These are phyloP conservation scores for Beaufortia kweichowensis DNA, from an alignment of 2,113 vertebrate species.

Conservation along the genomic window DNA sequence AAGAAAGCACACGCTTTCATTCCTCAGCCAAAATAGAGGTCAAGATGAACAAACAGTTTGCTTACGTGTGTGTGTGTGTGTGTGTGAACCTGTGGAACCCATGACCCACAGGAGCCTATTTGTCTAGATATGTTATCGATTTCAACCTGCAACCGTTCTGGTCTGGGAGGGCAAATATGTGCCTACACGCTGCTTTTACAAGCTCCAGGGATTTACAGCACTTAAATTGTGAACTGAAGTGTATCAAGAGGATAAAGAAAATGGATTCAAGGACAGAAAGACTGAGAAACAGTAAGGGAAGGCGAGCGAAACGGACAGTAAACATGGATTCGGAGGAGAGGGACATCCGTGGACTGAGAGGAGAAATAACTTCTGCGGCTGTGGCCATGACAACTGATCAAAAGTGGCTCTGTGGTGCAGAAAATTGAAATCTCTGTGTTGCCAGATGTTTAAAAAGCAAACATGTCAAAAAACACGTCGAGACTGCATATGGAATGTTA, in stretches of 20 bases:
- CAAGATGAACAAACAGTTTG: neutral
- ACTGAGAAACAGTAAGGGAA: neutral
- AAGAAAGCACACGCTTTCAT: neutral
- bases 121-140: slow-evolving; percentile 53
- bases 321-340: neutral
- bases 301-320: neutral
- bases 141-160: slow-evolving; percentile 12
- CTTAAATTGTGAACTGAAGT: slow-evolving; percentile 47
- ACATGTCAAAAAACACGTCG: neutral
- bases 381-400: slow-evolving; percentile 13
- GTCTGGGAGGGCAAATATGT: slow-evolving; percentile 23
- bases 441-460: neutral
- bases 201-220: slow-evolving; percentile 45
- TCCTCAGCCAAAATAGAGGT: slow-evolving; percentile 26
- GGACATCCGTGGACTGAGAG: neutral
- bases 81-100: neutral
- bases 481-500: neutral
- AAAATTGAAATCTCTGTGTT: neutral
- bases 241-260: slow-evolving; percentile 30
- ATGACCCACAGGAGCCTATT: slow-evolving; percentile 33
- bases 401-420: neutral
- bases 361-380: neutral
- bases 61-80: neutral
- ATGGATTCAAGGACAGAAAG: slow-evolving; percentile 51
- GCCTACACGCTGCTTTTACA: neutral